These are phyloP conservation scores for Rhombomys opimus DNA, from an alignment of 2,113 vertebrate species.

Conservation along the genomic window DNA sequence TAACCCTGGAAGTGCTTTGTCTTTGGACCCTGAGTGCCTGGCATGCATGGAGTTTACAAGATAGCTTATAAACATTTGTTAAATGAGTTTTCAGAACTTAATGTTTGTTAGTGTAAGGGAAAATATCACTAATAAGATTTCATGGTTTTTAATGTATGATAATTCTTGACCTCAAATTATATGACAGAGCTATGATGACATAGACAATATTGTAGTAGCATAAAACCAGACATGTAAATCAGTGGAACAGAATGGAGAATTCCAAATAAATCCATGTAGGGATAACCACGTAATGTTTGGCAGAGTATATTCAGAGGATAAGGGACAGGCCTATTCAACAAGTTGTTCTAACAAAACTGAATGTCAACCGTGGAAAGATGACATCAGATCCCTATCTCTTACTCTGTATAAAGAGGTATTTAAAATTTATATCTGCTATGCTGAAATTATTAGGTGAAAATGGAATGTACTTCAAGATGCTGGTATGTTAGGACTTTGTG, in stretches of 20 bases:
- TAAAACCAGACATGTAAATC: background rate
- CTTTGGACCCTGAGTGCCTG: background rate
- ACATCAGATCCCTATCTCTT: too few relatives aligned
- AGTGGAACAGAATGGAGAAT: background rate
- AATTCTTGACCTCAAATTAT: background rate
- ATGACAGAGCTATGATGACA: too few relatives aligned
- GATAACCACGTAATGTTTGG: background rate
- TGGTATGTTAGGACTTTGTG: background rate
- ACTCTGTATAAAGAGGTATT: background rate
- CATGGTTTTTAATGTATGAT: background rate
- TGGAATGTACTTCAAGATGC: too few relatives aligned
- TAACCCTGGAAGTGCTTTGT: background rate
- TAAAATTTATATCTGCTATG: background rate
- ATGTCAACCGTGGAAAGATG: too few relatives aligned
- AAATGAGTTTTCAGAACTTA: slow-evolving; percentile 45
- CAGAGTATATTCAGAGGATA: background rate
- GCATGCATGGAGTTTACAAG: background rate
- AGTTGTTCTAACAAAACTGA: background rate
- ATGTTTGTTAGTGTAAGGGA: slow-evolving; percentile 31
- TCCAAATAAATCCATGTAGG: background rate
- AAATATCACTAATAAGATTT: slow-evolving; percentile 6
- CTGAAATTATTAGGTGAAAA: background rate
- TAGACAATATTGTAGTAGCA: background rate
- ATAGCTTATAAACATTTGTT: slow-evolving; percentile 15
- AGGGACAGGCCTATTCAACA: background rate